These are phyloP conservation scores for Diacarnus erythraeanus DNA, from an alignment of 37 sponge, comb jelly and placozoan genomes.

Conservation along the genomic window DNA sequence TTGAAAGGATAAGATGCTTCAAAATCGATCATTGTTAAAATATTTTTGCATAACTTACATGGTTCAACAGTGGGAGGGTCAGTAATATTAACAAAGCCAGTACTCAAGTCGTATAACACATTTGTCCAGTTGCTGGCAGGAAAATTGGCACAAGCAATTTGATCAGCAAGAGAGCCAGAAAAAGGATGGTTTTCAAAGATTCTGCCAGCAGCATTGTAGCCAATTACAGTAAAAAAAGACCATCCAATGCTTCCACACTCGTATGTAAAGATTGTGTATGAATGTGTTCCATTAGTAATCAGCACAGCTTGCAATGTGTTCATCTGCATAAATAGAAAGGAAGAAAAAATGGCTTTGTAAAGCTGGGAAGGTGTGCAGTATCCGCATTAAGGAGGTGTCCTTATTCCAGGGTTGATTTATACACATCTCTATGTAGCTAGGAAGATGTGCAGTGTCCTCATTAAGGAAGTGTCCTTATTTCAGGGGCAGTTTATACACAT, in stretches of 20 bases:
- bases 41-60: too few species aligned
- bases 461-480: too few species aligned
- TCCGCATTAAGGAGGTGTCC: too few species aligned
- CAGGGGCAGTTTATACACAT: too few species aligned
- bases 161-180: not conserved
- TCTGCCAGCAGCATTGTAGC: constrained; percentile 51
- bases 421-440: too few species aligned
- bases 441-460: too few species aligned
- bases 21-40: too few species aligned
- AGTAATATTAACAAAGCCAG: not conserved
- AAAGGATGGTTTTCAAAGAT: constrained; percentile 37
- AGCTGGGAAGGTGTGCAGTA: too few species aligned
- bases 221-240: constrained; percentile 39
- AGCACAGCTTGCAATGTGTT: constrained; percentile 73
- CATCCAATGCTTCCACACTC: constrained; percentile 64
- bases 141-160: constrained; percentile 25
- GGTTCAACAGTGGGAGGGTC: constrained; percentile 35
- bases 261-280: constrained; percentile 75
- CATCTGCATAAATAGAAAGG: constrained; percentile 5
- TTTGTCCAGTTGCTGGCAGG: constrained; percentile 19
- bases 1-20: too few species aligned
- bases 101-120: constrained; percentile 41
- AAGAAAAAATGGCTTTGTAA: too few species aligned
- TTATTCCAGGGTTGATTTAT: too few species aligned
- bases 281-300: constrained; percentile 53